Base-by-base conservation (phyloP, 2,113 vertebrate species). In the Elanus axillaris region DNA sequence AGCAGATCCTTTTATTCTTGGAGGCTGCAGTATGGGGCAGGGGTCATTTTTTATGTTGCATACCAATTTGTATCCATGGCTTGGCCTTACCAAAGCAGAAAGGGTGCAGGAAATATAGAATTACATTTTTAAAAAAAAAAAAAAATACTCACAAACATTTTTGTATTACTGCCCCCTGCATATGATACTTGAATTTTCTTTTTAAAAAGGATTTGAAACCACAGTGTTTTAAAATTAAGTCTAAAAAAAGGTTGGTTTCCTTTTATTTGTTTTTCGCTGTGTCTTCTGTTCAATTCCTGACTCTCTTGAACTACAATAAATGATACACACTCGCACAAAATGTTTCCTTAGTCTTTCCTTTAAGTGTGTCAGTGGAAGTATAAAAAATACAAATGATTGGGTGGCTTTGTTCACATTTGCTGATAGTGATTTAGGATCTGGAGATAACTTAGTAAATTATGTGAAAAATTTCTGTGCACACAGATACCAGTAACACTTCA, bases 251-350 rank as follows among this genome's bases (percentile, higher is more conserved):
- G 66, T 96, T 95, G 95, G 59, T 81, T 96, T 95, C 96, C 86
- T 96, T 97, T 97, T 95, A 72, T 92, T 92, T 90, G 50, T 96
- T 97, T 92, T 96, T 97, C 84, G 97, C 97, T 89, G 88, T 98
- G 97, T 98, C 97, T 97, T 98, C 97, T 98, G 97, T 98, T 98
- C 92, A 91, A 95, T 98, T 98, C 98, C 98, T 98, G 98, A 98
- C 96, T 99, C 98, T 99, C 98, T 99, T 98, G 98, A 99, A 99
- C 97, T 98, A 98, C 98, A 99, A 99, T 99, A 99, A 99, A 99
- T 91, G 98, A 99, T 98, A 98, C 98, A 98, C 98, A 98, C 98
- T 98, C 98, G 84, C 98, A 98, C 94, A 43, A 68, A 92, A 48
- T 2, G 77, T 77, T 94, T 89, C 74, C 67, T 73, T 91, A 74